Conservation (phyloP, 1,140 invertebrate species). For the Solen grandis region DNA sequence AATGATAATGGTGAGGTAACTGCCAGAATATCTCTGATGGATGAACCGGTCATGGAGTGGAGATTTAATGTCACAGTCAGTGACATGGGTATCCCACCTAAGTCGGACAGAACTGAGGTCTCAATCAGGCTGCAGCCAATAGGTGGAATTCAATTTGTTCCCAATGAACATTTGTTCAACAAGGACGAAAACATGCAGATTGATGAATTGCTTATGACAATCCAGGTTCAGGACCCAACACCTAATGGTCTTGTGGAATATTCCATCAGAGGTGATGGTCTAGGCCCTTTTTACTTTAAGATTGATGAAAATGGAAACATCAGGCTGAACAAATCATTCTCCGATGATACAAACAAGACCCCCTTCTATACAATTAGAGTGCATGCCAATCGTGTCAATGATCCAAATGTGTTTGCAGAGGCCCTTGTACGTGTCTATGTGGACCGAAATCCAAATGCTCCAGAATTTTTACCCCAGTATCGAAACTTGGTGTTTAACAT, state of each 20-base stretch:
- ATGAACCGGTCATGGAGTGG: neutral
- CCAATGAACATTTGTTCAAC: constrained; percentile 32
- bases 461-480: constrained; percentile 82
- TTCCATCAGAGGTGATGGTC: constrained; percentile 61
- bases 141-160: constrained; percentile 51
- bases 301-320: constrained; percentile 53
- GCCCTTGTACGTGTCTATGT: constrained; percentile 55
- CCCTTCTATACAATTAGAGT: constrained; percentile 53
- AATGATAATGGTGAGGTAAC: constrained; percentile 53
- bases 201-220: constrained; percentile 34
- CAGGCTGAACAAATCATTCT: constrained; percentile 53
- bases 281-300: constrained; percentile 52
- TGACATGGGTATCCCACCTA: constrained; percentile 63
- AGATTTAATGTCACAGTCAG: constrained; percentile 60
- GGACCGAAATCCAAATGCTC: constrained; percentile 58
- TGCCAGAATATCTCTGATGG: constrained; percentile 51
- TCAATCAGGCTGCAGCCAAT: constrained; percentile 55
- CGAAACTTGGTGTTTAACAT: constrained; percentile 91
- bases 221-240: constrained; percentile 53
- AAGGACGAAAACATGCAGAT: constrained; percentile 29
- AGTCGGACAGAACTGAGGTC: constrained; percentile 54
- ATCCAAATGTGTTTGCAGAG: constrained; percentile 87
- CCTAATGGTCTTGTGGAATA: constrained; percentile 54
- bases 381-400: constrained; percentile 83
- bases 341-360: constrained; percentile 46